Evolutionary conservation across 2,888 invertebrate species (phyloP).

Genomic region (Tachina fera): DNA sequence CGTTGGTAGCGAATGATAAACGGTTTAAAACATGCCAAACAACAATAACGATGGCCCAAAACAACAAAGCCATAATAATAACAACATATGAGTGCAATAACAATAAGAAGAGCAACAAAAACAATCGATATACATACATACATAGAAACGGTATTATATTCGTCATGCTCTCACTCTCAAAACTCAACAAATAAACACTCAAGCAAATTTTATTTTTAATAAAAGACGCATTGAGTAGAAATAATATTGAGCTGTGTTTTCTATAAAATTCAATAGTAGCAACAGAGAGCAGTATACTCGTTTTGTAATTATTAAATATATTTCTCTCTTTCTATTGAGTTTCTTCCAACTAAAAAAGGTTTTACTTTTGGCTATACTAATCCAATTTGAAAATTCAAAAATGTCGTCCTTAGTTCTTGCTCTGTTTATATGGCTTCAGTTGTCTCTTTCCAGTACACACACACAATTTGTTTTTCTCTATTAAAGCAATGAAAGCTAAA

Average conservation of each 20-base stretch:
- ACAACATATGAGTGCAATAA: constrained; percentile 48
- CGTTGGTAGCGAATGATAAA: constrained; percentile 70
- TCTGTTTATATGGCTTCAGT: constrained; percentile 45
- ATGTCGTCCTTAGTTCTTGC: constrained; percentile 66
- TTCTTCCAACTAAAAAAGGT: constrained; percentile 21
- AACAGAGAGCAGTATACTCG: neutral
- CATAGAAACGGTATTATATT: constrained; percentile 14
- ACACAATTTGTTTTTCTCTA: neutral
- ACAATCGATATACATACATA: neutral
- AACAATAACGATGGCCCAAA: constrained; percentile 46
- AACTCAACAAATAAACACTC: constrained; percentile 16
- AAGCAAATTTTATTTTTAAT: neutral
- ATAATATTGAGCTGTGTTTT: neutral
- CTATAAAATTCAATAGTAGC: neutral
- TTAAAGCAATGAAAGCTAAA: neutral
- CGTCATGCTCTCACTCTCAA: constrained; percentile 47
- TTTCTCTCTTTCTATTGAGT: constrained; percentile 39
- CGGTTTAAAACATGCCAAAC: constrained; percentile 49
- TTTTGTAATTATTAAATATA: neutral
- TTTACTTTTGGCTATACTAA: constrained; percentile 15
- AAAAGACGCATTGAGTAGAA: neutral
- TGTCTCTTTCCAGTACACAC: constrained; percentile 29
- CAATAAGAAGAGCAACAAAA: constrained; percentile 51
- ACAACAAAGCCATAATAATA: constrained; percentile 32
- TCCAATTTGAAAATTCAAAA: constrained; percentile 69